These are phyloP conservation scores for Cyclophora punctaria DNA, from an alignment of 2,888 invertebrate species.

Conservation along the genomic window DNA sequence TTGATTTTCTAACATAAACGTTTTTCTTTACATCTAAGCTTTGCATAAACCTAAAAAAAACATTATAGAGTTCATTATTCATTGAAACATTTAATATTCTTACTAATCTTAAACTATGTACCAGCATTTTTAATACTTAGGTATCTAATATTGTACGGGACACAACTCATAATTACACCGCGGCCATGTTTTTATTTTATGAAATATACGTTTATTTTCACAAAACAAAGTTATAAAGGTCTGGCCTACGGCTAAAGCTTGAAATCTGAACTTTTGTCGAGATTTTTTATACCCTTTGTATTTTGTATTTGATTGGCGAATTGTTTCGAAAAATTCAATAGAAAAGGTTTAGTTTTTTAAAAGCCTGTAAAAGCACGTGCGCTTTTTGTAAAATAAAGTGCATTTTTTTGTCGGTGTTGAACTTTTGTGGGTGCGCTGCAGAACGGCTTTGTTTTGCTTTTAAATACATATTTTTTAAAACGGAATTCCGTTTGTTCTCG, in stretches of 20 bases:
- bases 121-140: no score
- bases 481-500: no score
- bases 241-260: conserved; percentile 10
- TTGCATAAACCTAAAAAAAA: no score
- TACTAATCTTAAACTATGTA: no score
- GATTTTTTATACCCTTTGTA: neutral
- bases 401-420: neutral
- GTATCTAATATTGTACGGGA: no score
- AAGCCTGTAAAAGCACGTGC: conserved; percentile 2
- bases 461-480: no score
- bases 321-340: conserved; percentile 17
- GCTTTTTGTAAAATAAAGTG: neutral
- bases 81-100: no score
- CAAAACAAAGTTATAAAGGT: conserved; percentile 15
- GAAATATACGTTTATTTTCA: conserved; percentile 15
- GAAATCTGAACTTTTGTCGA: neutral
- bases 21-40: no score
- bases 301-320: conserved; percentile 13
- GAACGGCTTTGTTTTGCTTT: no score
- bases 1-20: no score
- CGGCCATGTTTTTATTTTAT: conserved; percentile 13
- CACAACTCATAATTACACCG: no score
- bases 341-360: conserved; percentile 6
- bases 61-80: no score
- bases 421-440: neutral